Conservation (phyloP, 2,888 invertebrate genomes). For the Margaritifera margaritifera region DNA sequence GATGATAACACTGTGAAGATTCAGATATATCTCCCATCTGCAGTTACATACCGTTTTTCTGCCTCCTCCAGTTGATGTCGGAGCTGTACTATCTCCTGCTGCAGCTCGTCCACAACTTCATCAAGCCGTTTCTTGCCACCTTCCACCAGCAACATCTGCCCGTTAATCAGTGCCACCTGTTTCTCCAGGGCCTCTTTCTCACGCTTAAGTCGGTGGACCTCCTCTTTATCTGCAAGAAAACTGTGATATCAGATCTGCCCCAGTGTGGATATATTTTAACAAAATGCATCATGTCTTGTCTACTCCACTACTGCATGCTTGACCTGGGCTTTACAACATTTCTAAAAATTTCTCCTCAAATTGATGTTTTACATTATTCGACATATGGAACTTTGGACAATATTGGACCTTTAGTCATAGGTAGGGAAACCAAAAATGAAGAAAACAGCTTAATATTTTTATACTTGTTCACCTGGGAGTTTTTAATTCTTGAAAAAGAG, state of each 20-base stretch:
- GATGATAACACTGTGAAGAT: too few species aligned
- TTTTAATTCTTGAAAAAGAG: too few species aligned
- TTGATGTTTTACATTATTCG: not conserved
- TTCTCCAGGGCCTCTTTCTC: slow-evolving; percentile 60
- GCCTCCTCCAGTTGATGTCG: slow-evolving; percentile 58
- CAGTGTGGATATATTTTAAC: too few species aligned
- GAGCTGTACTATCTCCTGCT: slow-evolving; percentile 47
- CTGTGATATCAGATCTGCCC: too few species aligned
- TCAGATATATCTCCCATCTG: not conserved
- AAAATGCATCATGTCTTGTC: too few species aligned
- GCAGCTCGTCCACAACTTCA: slow-evolving; percentile 55
- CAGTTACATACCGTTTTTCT: slow-evolving; percentile 46
- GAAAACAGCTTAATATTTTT: too few species aligned
- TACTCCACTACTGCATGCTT: too few species aligned
- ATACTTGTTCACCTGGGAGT: too few species aligned
- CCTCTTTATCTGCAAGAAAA: slow-evolving; percentile 34
- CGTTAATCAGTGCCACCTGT: slow-evolving; percentile 59
- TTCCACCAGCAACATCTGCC: slow-evolving; percentile 60
- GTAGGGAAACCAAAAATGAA: too few species aligned
- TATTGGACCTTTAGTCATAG: too few species aligned
- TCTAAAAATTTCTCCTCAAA: not conserved
- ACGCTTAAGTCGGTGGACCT: slow-evolving; percentile 39
- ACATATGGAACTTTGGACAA: too few species aligned
- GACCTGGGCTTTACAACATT: too few species aligned
- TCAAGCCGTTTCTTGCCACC: slow-evolving; percentile 59